Base-by-base conservation (phyloP, 2,113 vertebrate species). In the Zosterops japonicus region DNA sequence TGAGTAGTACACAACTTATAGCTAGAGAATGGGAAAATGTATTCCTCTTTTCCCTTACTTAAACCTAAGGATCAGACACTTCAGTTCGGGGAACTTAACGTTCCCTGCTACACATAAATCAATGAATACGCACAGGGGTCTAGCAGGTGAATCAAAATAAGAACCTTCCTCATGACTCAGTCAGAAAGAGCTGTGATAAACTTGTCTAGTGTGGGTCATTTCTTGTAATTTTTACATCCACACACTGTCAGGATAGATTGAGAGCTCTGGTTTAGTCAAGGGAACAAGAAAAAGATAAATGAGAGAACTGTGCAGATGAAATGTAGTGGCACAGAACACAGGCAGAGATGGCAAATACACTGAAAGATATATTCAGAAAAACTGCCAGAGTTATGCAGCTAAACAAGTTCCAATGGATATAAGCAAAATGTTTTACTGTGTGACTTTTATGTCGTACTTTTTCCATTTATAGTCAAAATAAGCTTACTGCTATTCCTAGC, bases 391-490 rank as follows among this genome's bases (percentile, higher is more conserved):
- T 90, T 89, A 77, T 11, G 50, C 85, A 71, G 86, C 64, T 60
- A 86, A 95, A 81, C 56, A 81, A 95, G 75, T 53, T 96, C 41
- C 93, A 96, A 23, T 47, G 63, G 69, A 92, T 87, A 81, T 20
- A 74, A 90, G 88, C 64, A 92, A 90, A 92, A 87, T 92, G 53
- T 90, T 96, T 94, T 92, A 95, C 60, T 86, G 56, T 44, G 71
- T 67, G 90, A 90, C 68, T 87, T 94, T 87, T 92, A 80, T 83
- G 88, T 81, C 47, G 8, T 52, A 29, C 16, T 70, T 92, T 64
- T 78, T 47, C 50, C 79, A 87, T 96, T 95, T 95, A 89, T 78
- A 90, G 92, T 90, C 71, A 88, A 90, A 93, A 86, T 90, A 96
- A 96, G 65, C 71, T 86, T n/a, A 33, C 77, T 85, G 70, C 71